Base-by-base conservation (phyloP, 2,888 invertebrate genomes). In the Meta bourneti region DNA sequence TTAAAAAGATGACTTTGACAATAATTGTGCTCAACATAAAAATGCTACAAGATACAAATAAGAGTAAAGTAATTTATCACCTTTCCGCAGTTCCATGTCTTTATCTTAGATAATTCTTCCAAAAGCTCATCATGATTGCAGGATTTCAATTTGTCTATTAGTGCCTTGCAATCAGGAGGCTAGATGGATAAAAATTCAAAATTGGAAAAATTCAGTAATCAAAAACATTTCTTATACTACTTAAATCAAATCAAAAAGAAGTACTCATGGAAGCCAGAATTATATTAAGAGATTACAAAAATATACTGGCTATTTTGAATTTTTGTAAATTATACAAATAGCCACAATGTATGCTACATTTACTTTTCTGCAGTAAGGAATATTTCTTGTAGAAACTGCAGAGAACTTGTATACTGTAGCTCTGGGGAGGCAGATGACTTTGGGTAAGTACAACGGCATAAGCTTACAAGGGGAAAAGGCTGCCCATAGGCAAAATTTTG, bases 71-170 rank as follows among this genome's bases (percentile, higher is more conserved):
- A 61, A 61, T 9, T 61, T 61, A 93, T 88, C 93, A 95, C 95
- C 94, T 98, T 98, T 85, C 97, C 97, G 95, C 97, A 97, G 52
- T 97, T 97, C 97, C 97, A 98, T 74, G 97, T 96, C 94, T 97
- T 97, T 93, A 98, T 96, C 93, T 96, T 96, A 93, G 96, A 96
- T 89, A 98, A 95, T 94, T 97, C 97, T 80, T 96, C 95, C 4
- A 97, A 95, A 91, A 98, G 95, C 94, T 97, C 96, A 79, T 95
- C 95, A 89, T 96, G 95, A 77, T 96, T 96, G 79, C 96, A 96
- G 94, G 96, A 94, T 93, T 96, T 96, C 82, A 97, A 95, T 94
- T 96, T 96, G 94, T 97, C 97, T 94, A 97, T 97, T 88, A 97
- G 95, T 93, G 96, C 96, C 94, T 97, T 97, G 94, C 97, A 97